Evolutionary conservation across 64 coral and sea anemone genomes (phyloP), one percentile per base, ranked within the genome.

Genomic region (Montipora cactus): DNA sequence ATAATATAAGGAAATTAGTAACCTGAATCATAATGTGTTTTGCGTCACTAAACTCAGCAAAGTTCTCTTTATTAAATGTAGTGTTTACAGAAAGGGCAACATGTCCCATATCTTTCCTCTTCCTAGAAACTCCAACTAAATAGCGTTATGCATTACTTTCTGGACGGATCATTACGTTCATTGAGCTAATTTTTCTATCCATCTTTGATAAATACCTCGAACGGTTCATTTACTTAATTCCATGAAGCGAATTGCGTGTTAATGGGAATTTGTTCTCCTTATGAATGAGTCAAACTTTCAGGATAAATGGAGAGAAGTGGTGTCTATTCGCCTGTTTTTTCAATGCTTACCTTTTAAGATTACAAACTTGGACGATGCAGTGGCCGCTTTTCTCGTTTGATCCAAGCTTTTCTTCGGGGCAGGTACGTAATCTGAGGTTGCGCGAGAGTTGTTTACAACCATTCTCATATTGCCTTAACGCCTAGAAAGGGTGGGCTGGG

Each of bases 371-470:
- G 59, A 83, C 21, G 23, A 25, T 64, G 57, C 57, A 83, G 25
- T 5, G 61, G 37, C 13, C 7, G 80, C 25, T 80, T 84, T 44
- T 64, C 28, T 49, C 61, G 9, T n/a, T 84, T 84, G 81, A 58
- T 61, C 47, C 59, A 64, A 37, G 37, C 11, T 47, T 19, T 61
- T 11, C 53, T 67, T 28, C 47, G 59, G 81, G 81, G 81, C 10
- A 47, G 59, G 37, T 47, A 4, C 67, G 5, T 14, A 14, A 47
- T 19, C 58, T 84, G 81, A 84, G 81, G 61, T 67, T 84, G 81
- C 81, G 81, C 81, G 58, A 59, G 59, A 62, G 28, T 16, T 84
- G 81, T 84, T 67, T 67, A 19, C 67, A 28, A 48, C 81, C 37
- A 84, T 61, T 47, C 81, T 48, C 81, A 67, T 68, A 25, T 84